A percentile compares a stretch with the other conserved stretches of the same genome.
Evolutionary conservation across 1,140 invertebrate species (phyloP).

Genomic region (Globodera ellingtonae): DNA sequence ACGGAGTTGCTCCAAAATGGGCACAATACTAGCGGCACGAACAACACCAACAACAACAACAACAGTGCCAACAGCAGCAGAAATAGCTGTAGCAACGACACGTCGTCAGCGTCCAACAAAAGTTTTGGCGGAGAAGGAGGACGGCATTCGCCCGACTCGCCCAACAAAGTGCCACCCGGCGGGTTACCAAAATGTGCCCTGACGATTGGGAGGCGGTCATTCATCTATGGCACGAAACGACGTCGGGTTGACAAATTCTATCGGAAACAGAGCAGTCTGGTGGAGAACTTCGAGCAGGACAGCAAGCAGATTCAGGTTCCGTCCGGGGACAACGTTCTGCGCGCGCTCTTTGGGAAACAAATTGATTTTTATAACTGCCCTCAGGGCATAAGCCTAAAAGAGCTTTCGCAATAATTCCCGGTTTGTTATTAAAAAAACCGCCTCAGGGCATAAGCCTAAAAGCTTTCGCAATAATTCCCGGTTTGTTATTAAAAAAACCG

Average conservation of each 20-base stretch:
- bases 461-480: too few relatives aligned
- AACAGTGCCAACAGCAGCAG: too few relatives aligned
- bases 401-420: too few relatives aligned
- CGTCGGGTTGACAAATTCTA: slow-evolving; percentile 49
- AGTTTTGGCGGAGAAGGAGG: not conserved
- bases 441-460: too few relatives aligned
- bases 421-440: too few relatives aligned
- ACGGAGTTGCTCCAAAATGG: not conserved
- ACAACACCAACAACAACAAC: not conserved
- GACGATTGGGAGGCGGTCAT: not conserved
- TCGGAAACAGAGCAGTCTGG: slow-evolving; percentile 46
- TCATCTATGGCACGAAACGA: slow-evolving; percentile 29
- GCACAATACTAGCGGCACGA: not conserved
- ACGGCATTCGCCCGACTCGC: not conserved
- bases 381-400: too few relatives aligned
- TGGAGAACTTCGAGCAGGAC: slow-evolving; percentile 49
- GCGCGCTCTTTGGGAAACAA: too few relatives aligned
- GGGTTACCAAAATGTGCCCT: not conserved
- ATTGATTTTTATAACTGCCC: too few relatives aligned
- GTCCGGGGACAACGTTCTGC: too few relatives aligned
- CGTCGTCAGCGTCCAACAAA: not conserved
- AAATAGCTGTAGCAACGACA: not conserved
- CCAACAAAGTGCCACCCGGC: not conserved
- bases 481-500: too few relatives aligned
- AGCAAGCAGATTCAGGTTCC: slow-evolving; percentile 46